Evolutionary conservation across 2,888 invertebrate species (phyloP).

Genomic region (Drosophila longiperda): DNA sequence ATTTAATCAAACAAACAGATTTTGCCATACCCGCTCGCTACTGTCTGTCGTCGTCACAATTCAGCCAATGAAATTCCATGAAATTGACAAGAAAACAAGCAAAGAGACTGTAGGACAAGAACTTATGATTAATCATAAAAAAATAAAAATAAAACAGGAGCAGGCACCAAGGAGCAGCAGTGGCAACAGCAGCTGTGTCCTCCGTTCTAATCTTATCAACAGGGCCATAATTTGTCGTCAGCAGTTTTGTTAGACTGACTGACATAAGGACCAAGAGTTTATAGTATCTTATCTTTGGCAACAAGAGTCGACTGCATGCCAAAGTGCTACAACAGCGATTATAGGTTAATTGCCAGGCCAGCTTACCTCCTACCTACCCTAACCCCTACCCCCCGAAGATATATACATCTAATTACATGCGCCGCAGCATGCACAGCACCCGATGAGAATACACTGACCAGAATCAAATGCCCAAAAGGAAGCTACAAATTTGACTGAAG

Average conservation of each 20-base stretch:
- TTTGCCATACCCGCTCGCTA: conserved; percentile 34
- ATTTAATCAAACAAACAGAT: conserved; percentile 61
- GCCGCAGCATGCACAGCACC: conserved; percentile 30
- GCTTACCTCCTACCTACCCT: neutral
- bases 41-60: conserved; percentile 47
- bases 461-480: neutral
- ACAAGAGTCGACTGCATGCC: conserved; percentile 57
- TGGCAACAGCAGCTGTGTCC: conserved; percentile 26
- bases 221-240: conserved; percentile 75
- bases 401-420: conserved; percentile 43
- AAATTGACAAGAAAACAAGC: conserved; percentile 42
- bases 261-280: conserved; percentile 12
- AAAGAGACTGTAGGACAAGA: conserved; percentile 6
- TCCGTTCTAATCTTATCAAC: conserved; percentile 68
- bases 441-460: conserved; percentile 4
- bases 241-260: conserved; percentile 55
- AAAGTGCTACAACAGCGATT: conserved; percentile 72
- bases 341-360: conserved; percentile 61
- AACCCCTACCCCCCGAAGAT: conserved; percentile 1
- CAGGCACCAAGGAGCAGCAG: conserved; percentile 26
- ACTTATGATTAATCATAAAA: conserved; percentile 56
- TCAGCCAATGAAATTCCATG: conserved; percentile 47
- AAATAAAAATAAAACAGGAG: conserved; percentile 18
- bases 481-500: neutral
- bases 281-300: conserved; percentile 54